phyloP scores from a whole-genome alignment of 2,797 vertebrate species.

The Aphelocoma californica region DNA sequence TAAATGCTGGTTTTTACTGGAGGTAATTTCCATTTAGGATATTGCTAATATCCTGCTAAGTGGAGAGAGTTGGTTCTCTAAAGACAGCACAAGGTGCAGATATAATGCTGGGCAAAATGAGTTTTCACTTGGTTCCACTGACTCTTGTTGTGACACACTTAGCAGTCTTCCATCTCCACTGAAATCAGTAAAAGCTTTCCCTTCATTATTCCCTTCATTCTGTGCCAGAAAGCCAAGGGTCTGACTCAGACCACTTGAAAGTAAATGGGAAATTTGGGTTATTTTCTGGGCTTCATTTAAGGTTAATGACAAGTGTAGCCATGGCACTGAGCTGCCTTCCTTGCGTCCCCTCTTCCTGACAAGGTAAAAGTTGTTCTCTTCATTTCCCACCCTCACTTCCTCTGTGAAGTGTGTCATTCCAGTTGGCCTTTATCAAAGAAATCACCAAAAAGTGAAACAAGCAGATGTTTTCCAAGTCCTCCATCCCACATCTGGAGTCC shows the following conservation, averaged over 20 bases:
- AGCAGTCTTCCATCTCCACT: neutral
- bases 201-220: neutral
- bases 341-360: neutral
- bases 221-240: neutral
- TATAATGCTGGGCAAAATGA: neutral
- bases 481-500: neutral
- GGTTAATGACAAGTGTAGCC: neutral
- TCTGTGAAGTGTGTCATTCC: neutral
- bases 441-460: neutral
- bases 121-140: neutral
- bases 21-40: neutral
- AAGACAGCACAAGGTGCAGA: neutral
- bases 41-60: neutral
- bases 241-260: neutral
- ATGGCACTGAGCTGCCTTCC: neutral
- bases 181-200: neutral
- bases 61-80: neutral
- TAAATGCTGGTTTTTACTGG: neutral
- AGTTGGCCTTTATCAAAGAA: neutral
- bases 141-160: neutral
- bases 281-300: neutral
- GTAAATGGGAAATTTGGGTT: neutral
- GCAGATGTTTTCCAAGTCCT: neutral
- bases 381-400: neutral
- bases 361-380: neutral